phyloP scores from a whole-genome alignment of 2,888 invertebrate species.

The Lacanobia wlatinum region DNA sequence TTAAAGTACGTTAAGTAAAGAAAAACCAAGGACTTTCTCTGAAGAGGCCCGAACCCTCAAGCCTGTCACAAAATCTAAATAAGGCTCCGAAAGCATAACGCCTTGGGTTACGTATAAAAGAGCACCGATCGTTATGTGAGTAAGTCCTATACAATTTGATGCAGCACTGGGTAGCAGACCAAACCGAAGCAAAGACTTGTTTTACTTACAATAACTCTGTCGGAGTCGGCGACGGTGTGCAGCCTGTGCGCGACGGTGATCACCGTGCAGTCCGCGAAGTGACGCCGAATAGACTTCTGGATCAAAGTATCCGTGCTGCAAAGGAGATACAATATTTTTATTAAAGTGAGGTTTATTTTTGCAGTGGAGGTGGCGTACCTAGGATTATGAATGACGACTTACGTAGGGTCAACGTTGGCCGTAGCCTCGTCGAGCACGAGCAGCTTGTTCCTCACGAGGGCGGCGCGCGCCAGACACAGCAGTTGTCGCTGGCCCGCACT shows the following conservation, averaged over 20 bases:
- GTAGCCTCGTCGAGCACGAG: conserved; percentile 97
- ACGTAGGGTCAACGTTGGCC: conserved; percentile 97
- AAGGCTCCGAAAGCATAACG: not conserved
- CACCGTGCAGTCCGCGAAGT: conserved; percentile 96
- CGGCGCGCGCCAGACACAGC: conserved; percentile 95
- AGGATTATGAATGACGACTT: conserved; percentile 51
- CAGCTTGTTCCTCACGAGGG: conserved; percentile 95
- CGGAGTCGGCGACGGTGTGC: conserved; percentile 97
- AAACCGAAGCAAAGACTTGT: not conserved
- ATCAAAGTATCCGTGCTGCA: conserved; percentile 95
- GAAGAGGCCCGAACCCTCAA: no score
- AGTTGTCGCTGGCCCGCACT: conserved; percentile 97
- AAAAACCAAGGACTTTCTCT: no score
- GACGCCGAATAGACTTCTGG: conserved; percentile 95
- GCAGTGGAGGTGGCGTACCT: not conserved
- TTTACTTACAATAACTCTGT: conserved; percentile 94
- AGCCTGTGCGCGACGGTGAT: conserved; percentile 98
- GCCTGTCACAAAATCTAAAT: no score
- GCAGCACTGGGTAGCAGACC: not conserved
- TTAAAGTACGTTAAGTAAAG: no score
- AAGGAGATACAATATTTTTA: not conserved
- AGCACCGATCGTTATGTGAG: not conserved
- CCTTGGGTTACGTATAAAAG: not conserved
- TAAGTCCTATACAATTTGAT: not conserved
- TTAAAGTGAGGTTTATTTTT: not conserved